Conservation (phyloP, 2,797 vertebrate genomes). For the Podarcis lilfordi region DNA sequence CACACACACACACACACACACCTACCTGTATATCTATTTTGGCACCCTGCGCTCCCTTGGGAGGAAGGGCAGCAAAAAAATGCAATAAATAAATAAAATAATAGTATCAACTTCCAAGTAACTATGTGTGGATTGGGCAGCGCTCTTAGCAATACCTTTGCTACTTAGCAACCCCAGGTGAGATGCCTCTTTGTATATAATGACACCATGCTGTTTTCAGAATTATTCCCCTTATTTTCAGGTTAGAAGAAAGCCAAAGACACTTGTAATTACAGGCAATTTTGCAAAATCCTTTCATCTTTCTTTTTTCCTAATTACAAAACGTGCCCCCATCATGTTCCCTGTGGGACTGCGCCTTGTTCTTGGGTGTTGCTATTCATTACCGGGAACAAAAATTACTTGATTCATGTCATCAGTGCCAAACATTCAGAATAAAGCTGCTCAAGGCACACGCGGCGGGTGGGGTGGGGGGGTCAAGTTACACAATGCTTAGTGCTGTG, state of each 20-base stretch:
- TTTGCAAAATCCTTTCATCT: constrained; percentile 2
- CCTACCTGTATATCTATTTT: too few species aligned
- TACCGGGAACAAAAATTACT: neutral
- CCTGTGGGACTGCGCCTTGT: neutral
- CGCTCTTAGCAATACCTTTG: neutral
- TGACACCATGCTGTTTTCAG: neutral
- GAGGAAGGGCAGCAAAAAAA: neutral
- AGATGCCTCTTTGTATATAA: neutral
- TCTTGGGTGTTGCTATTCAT: neutral
- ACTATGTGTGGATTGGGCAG: neutral
- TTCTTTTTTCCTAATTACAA: neutral
- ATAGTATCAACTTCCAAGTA: neutral
- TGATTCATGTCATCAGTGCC: neutral
- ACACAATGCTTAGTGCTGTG: neutral
- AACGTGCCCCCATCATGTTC: neutral
- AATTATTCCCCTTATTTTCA: neutral
- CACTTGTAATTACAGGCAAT: neutral
- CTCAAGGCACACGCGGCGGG: neutral
- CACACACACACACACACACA: too few species aligned
- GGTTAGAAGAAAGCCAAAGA: neutral
- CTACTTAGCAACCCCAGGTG: neutral
- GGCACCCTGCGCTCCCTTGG: too few species aligned
- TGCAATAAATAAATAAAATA: neutral
- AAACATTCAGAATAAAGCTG: neutral
- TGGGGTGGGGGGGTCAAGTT: neutral